Conservation (phyloP, 2,888 invertebrate genomes). For the Lamproptera curius region DNA sequence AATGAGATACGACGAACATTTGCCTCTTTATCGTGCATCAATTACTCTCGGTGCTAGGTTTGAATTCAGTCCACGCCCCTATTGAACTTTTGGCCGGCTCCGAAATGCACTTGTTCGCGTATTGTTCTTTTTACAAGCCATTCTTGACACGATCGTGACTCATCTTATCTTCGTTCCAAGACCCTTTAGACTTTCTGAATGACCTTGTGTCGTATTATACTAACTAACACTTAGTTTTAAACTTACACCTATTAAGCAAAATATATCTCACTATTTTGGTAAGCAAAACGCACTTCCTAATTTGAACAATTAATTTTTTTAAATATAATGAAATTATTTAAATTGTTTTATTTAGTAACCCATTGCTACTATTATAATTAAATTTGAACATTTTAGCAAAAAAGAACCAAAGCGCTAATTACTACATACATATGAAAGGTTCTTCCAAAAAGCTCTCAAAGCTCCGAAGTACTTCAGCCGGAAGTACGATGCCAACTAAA, state of each 20-base stretch:
- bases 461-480: neutral
- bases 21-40: slow-evolving; percentile 46
- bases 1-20: slow-evolving; percentile 55
- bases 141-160: no score
- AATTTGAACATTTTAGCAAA: slow-evolving; percentile 9
- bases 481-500: slow-evolving; percentile 8
- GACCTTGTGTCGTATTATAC: no score
- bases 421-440: slow-evolving; percentile 15
- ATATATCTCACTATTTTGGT: no score
- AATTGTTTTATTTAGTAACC: no score
- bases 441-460: slow-evolving; percentile 12
- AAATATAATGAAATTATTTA: no score
- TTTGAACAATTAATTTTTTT: no score
- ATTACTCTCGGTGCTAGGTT: slow-evolving; percentile 33
- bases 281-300: no score
- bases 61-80: slow-evolving; percentile 19
- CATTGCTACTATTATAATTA: neutral
- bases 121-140: neutral
- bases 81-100: slow-evolving; percentile 9
- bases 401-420: slow-evolving; percentile 15
- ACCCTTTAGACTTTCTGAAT: no score
- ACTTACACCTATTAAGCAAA: no score
- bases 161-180: no score
- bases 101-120: neutral
- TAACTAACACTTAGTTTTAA: no score